Percentiles rank a stretch among this genome's conserved stretches.
phyloP scores from a whole-genome alignment of 2,888 invertebrate species.

The Adelphocoris suturalis region DNA sequence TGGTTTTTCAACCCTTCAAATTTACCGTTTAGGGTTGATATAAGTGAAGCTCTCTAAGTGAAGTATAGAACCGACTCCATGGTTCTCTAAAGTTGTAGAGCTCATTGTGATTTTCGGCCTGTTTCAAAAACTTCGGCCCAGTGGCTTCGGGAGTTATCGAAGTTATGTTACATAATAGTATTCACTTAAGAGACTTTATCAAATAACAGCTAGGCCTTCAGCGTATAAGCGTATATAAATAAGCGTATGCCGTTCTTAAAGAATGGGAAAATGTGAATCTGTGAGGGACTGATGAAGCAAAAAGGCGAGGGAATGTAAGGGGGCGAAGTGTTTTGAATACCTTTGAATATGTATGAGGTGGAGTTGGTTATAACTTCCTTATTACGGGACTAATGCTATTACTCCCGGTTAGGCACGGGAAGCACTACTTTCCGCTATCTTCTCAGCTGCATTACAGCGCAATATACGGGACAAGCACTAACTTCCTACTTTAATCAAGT shows the following conservation, averaged over 20 bases:
- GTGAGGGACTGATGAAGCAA: neutral
- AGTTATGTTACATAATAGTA: too few species aligned
- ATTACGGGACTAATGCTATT: constrained; percentile 29
- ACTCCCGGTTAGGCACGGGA: constrained; percentile 27
- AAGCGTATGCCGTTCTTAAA: neutral
- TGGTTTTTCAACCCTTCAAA: too few species aligned
- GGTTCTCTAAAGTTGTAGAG: too few species aligned
- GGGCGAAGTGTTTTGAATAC: constrained; percentile 1
- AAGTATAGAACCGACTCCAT: too few species aligned
- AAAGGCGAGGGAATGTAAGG: neutral
- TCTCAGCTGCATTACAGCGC: neutral
- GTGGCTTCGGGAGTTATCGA: too few species aligned
- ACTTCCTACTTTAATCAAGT: constrained; percentile 18
- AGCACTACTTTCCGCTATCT: constrained; percentile 36
- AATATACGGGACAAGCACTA: neutral
- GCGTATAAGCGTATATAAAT: too few species aligned
- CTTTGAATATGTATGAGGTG: constrained; percentile 48
- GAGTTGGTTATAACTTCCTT: constrained; percentile 46
- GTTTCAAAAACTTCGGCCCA: too few species aligned
- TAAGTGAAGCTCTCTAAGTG: too few species aligned
- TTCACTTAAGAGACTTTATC: too few species aligned
- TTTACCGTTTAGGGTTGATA: too few species aligned
- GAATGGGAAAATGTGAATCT: neutral
- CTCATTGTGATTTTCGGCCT: too few species aligned
- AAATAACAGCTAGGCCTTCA: too few species aligned